Percentiles rank a stretch among this genome's conserved stretches.
These are phyloP conservation scores for Umimayanthus kanabou DNA, from an alignment of 92 coral and sea anemone species.

Conservation along the genomic window DNA sequence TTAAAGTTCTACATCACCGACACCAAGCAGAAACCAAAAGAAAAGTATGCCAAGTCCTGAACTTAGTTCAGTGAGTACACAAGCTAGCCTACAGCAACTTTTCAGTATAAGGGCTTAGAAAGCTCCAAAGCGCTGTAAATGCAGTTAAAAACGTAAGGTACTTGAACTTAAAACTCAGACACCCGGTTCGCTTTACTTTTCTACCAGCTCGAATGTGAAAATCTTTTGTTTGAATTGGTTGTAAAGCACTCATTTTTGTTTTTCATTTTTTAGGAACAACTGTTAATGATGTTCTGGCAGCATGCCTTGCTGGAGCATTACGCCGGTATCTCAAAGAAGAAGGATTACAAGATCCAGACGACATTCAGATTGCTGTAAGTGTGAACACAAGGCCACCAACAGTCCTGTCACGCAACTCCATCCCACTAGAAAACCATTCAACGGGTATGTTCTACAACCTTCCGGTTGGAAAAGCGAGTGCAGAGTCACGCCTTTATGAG, in stretches of 20 bases:
- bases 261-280: conserved; percentile 72
- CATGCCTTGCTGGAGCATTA: conserved; percentile 91
- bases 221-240: not conserved
- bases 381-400: conserved; percentile 86
- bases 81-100: too few relatives aligned
- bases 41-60: not conserved
- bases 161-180: not conserved
- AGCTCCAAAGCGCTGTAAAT: not conserved
- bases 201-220: not conserved
- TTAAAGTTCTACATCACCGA: not conserved
- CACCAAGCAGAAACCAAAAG: not conserved
- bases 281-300: conserved; percentile 88
- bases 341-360: conserved; percentile 75
- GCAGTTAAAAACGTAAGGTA: not conserved
- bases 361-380: conserved; percentile 91
- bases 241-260: not conserved
- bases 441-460: conserved; percentile 86
- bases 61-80: not conserved
- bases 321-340: conserved; percentile 84
- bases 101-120: too few relatives aligned
- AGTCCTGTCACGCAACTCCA: conserved; percentile 70
- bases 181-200: not conserved
- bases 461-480: conserved; percentile 74
- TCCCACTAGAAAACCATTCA: conserved; percentile 91
- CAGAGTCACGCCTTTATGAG: conserved; percentile 78